Base-by-base conservation (phyloP, 2,113 vertebrate species). In the Oncorhynchus nerka region DNA sequence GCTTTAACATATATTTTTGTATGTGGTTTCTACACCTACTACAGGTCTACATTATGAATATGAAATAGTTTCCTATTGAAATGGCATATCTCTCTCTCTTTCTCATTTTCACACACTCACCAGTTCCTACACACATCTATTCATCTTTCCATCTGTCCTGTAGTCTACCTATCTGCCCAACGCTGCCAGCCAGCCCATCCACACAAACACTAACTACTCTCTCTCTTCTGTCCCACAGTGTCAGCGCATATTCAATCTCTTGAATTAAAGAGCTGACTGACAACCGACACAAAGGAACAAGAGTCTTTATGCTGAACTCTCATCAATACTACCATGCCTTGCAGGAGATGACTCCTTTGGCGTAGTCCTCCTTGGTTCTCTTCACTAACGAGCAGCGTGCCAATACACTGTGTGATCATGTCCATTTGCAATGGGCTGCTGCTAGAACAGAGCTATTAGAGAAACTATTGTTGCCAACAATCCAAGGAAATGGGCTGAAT, bases 81-180 rank as follows among this genome's bases (percentile, higher is more conserved):
- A 9, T 45, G 39, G 39, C 39, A 45, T 45, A 2, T 11, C 39
- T 45, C 34, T 9, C 39, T 45, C 39, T 45, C 34, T 39, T 8
- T 39, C 7, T 39, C 8, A 11, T 45, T 9, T 9, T 45, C 39
- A 45, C 39, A 45, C 39, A 45, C 39, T 74, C 64, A 45, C 39
- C 68, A 45, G 75, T 69, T 76, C 55, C 49, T 30, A 39, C 75
- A 79, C 74, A 79, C 71, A 79, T 79, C 76, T 78, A 70, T 79
- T 84, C 48, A 67, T 22, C n/a, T 79, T 73, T 71, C 81, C 81
- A 83, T 83, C 79, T 83, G 79, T 85, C 80, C 4, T 62, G 13
- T 24, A 62, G n/a, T 28, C 78, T 78, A 76, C 84, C 67, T 74
- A 81, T 62, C 20, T 62, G 20, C 6, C 12, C 13, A 55, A 55